Base-by-base conservation (phyloP, 2,797 vertebrate genomes). In the Peromyscus melanophrys region DNA sequence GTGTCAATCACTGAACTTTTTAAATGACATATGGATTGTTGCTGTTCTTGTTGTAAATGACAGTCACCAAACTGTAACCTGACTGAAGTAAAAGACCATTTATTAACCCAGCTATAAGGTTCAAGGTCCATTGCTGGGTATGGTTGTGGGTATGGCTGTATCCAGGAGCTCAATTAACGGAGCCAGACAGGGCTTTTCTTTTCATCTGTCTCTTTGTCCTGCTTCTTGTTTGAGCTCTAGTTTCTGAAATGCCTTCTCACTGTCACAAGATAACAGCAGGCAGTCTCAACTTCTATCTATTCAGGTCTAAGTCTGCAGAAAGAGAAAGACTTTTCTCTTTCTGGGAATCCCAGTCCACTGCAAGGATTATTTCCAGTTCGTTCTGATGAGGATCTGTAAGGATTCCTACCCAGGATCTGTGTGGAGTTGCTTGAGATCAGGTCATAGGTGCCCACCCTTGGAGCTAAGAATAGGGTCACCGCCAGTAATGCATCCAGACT, bases 201-300 rank as follows among this genome's bases (percentile, higher is more conserved):
- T 96, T 49, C 52, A 12, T 31, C 34, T 34, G 63, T 92, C 34
- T 95, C 52, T 92, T 88, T 55, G 10, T 27, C 40, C 46, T 83
- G 34, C 34, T 81, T 95, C 63, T 14, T 94, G 23, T 84, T 90
- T 86, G 77, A 23, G 6, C 49, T 75, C 4, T 55, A 73, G 37
- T 82, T 94, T 95, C 81, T 94, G 67, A 95, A 92, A 87, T 25
- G 19, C 13, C 95, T 88, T 37, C n/a, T 94, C 43, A 40, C 40
- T 76, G 8, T 89, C 77, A 63, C 40, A 65, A 67, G 10, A 67
- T 7, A 7, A 40, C 29, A 75, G 19, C 59, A 52, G 81, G 25
- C 11, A 90, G 7, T 90, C 65, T 69, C 34, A 78, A 37, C 21
- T 46, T 89, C 49, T 1, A 49, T 65, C 63, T 34, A 40, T 63